A percentile compares a stretch with the other conserved stretches of the same genome.
Conservation (phyloP, 2,797 vertebrate species). For the Smutsia temminckii region DNA sequence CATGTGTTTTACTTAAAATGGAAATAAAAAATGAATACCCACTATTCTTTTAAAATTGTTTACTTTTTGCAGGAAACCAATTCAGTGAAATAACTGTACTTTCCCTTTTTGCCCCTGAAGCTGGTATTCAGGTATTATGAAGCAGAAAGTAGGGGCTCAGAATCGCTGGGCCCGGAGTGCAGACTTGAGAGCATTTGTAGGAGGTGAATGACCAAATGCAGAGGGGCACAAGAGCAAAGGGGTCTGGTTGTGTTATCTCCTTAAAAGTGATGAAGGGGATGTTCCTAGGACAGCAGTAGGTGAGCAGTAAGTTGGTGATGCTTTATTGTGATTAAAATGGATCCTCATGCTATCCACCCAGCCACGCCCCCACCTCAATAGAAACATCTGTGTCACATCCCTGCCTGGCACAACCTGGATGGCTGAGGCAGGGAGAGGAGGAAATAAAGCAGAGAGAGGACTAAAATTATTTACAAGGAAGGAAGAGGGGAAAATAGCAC, state of each 20-base stretch:
- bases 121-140: not conserved
- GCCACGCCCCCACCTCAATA: not conserved
- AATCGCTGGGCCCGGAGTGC: not conserved
- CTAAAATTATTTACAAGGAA: not conserved
- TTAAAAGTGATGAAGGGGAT: not conserved
- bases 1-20: not conserved
- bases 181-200: not conserved
- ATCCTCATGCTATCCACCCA: not conserved
- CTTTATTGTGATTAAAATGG: not conserved
- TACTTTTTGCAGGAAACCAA: constrained; percentile 20
- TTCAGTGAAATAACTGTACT: constrained; percentile 1
- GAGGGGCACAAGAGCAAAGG: not conserved
- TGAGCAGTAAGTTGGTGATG: not conserved
- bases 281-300: not conserved
- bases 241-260: not conserved
- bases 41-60: constrained; percentile 2
- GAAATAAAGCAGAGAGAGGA: not conserved
- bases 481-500: not conserved
- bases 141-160: not conserved
- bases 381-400: not conserved
- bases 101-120: not conserved
- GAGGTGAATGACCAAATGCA: not conserved
- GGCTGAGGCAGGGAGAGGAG: not conserved
- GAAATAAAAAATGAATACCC: not conserved
- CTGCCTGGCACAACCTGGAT: not conserved